Conservation (phyloP, 2,113 vertebrate genomes). For the Gobio gobio region DNA sequence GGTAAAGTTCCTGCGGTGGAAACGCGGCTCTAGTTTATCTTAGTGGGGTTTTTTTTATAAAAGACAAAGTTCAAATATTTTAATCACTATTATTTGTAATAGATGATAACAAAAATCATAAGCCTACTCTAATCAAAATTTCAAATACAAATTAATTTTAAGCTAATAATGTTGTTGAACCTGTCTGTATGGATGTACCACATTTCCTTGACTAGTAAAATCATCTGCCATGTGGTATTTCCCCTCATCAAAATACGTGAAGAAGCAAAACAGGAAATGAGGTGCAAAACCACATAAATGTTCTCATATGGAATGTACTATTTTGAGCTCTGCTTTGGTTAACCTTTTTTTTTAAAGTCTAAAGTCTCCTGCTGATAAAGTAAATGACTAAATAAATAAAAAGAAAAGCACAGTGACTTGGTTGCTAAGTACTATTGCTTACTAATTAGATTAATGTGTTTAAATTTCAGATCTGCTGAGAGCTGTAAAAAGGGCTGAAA, state of each 20-base stretch:
- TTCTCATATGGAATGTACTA: slow-evolving; percentile 22
- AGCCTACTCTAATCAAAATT: not conserved
- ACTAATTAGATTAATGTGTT: not conserved
- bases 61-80: not conserved
- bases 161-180: slow-evolving; percentile 6
- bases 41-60: not conserved
- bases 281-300: slow-evolving; percentile 3
- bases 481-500: slow-evolving; percentile 24
- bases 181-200: not conserved
- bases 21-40: no score
- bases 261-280: slow-evolving; percentile 43
- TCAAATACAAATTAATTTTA: not conserved
- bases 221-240: not conserved
- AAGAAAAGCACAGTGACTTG: not conserved
- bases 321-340: slow-evolving; percentile 52
- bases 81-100: not conserved
- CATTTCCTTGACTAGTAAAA: slow-evolving; percentile 25
- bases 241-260: slow-evolving; percentile 16
- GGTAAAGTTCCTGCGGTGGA: no score
- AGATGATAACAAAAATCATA: not conserved
- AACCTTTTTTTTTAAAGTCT: not conserved
- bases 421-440: not conserved
- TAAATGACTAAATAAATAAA: not conserved
- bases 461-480: slow-evolving; percentile 38
- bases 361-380: not conserved